These are phyloP conservation scores for Thunnus thynnus DNA, from an alignment of 2,113 vertebrate species.

Conservation along the genomic window DNA sequence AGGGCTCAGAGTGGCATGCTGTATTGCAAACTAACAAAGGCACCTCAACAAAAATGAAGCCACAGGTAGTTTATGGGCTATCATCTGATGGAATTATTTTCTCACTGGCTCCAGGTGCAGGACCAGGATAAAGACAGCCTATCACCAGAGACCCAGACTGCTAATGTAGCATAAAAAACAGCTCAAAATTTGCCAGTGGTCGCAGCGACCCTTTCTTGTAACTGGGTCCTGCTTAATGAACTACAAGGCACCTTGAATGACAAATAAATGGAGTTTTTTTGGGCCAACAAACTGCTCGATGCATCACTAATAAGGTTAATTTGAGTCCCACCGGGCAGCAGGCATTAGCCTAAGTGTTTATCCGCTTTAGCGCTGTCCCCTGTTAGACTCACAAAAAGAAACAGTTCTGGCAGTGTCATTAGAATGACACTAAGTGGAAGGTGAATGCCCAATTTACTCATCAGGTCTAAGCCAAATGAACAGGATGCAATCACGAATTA, in stretches of 20 bases:
- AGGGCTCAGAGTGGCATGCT: constrained; percentile 33
- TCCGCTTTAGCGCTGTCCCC: constrained; percentile 61
- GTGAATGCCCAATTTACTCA: constrained; percentile 59
- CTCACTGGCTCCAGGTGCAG: constrained; percentile 64
- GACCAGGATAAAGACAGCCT: constrained; percentile 58
- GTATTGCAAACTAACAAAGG: constrained; percentile 56
- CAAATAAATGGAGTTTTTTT: constrained; percentile 73
- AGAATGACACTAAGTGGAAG: constrained; percentile 64
- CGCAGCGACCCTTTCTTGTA: constrained; percentile 53
- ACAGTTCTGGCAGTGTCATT: constrained; percentile 47
- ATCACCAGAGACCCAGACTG: constrained; percentile 64
- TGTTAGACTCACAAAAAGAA: constrained; percentile 62
- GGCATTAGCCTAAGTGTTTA: constrained; percentile 74
- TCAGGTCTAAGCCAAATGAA: constrained; percentile 46
- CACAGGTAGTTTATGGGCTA: constrained; percentile 53
- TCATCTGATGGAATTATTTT: constrained; percentile 60
- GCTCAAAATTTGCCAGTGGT: constrained; percentile 66
- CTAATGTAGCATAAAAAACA: constrained; percentile 73
- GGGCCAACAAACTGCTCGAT: constrained; percentile 61
- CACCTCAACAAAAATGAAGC: constrained; percentile 39
- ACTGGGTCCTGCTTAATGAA: constrained; percentile 75
- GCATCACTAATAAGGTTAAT: constrained; percentile 81
- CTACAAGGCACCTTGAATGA: constrained; percentile 72
- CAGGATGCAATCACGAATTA: constrained; percentile 29
- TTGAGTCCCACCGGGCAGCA: constrained; percentile 65